A percentile compares a stretch with the other conserved stretches of the same genome.
phyloP scores from a whole-genome alignment of 92 coral and sea anemone species.

The Parazoanthus darwini region DNA sequence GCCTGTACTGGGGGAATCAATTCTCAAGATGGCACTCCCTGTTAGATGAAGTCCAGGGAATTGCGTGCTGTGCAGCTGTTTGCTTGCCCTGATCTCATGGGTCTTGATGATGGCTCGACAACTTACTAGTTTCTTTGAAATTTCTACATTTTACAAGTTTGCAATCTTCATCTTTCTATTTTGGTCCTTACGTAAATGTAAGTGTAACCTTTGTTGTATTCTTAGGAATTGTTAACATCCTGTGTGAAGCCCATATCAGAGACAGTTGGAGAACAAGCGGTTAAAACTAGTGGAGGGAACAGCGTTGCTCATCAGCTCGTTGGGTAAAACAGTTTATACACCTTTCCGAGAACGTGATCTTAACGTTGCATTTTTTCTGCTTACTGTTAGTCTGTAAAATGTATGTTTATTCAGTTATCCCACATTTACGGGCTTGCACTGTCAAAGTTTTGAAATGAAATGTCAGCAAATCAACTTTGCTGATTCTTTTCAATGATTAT shows the following conservation, averaged over 20 bases:
- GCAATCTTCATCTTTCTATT: not conserved
- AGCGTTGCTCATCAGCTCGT: conserved; percentile 9
- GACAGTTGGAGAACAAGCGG: conserved; percentile 9
- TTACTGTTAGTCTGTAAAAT: no score
- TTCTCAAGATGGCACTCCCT: no score
- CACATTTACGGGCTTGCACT: no score
- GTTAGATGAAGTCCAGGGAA: no score
- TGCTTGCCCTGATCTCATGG: no score
- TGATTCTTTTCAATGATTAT: no score
- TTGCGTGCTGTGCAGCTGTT: no score
- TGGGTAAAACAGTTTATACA: not conserved
- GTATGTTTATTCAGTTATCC: no score
- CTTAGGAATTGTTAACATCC: conserved; percentile 22
- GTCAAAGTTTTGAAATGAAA: no score
- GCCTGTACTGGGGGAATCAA: no score
- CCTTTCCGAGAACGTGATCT: not conserved
- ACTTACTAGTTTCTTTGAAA: not conserved
- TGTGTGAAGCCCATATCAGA: conserved; percentile 19
- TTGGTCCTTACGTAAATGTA: not conserved
- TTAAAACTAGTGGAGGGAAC: conserved; percentile 15
- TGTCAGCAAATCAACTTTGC: no score
- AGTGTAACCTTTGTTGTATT: not conserved
- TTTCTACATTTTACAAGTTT: not conserved
- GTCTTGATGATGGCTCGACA: not conserved
- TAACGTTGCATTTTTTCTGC: no score